Conservation (phyloP, 2,888 invertebrate species). For the Eupithecia insigniata region DNA sequence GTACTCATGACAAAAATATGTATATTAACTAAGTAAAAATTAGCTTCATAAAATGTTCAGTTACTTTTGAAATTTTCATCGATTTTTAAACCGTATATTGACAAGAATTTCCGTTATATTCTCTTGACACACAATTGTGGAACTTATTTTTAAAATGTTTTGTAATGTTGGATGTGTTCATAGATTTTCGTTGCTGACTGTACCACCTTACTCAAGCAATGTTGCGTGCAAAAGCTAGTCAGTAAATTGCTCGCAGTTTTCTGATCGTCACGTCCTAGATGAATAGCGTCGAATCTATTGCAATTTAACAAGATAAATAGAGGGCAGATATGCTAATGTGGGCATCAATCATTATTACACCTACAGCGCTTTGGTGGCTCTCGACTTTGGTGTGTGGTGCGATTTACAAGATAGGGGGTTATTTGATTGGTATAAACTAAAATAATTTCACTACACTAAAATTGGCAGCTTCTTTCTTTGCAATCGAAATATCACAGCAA, state of each 20-base stretch:
- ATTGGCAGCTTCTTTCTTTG: background rate
- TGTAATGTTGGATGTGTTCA: too few relatives aligned
- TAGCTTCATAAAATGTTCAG: too few relatives aligned
- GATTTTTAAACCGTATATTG: too few relatives aligned
- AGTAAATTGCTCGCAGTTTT: background rate
- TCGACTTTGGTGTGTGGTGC: constrained; percentile 25
- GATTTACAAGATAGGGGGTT: constrained; percentile 14
- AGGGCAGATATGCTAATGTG: constrained; percentile 63
- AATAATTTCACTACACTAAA: background rate
- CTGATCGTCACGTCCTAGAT: constrained; percentile 23
- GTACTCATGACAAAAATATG: too few relatives aligned
- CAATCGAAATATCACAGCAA: background rate
- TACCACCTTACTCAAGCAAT: background rate
- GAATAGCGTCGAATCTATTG: constrained; percentile 54
- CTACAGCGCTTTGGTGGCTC: constrained; percentile 36
- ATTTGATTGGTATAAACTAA: background rate
- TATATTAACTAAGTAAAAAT: too few relatives aligned
- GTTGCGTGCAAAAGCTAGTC: background rate
- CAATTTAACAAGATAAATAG: constrained; percentile 64
- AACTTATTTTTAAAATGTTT: too few relatives aligned
- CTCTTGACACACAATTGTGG: too few relatives aligned
- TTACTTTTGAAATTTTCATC: too few relatives aligned
- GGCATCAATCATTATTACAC: constrained; percentile 70
- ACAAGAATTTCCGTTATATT: too few relatives aligned
- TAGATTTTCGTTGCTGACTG: too few relatives aligned